Percentiles rank a stretch among this genome's conserved stretches.
These are phyloP conservation scores for Eurytoma californica DNA, from an alignment of 2,888 invertebrate species.

Conservation along the genomic window DNA sequence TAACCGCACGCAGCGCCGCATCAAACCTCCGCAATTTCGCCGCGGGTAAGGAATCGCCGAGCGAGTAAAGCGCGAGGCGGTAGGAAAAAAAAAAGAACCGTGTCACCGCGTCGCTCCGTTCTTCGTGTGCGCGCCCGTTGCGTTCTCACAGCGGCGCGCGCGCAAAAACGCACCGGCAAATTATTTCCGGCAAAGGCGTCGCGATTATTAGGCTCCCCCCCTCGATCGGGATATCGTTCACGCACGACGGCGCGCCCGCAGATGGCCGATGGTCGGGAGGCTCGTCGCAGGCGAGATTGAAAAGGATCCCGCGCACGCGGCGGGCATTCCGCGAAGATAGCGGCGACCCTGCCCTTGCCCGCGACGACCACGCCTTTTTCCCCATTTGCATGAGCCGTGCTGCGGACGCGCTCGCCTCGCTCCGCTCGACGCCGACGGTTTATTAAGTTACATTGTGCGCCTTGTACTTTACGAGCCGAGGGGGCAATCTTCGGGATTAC, in stretches of 20 bases:
- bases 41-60: too few species aligned
- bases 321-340: background rate
- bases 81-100: constrained; percentile 1
- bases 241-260: background rate
- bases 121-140: background rate
- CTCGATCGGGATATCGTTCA: background rate
- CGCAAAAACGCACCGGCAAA: constrained; percentile 18
- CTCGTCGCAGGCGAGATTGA: too few species aligned
- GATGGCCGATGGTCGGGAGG: too few species aligned
- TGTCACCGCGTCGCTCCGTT: constrained; percentile 22
- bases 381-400: too few species aligned
- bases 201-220: background rate
- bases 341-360: constrained; percentile 31
- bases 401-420: too few species aligned
- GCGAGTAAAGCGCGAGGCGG: background rate
- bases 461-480: background rate
- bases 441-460: constrained; percentile 20
- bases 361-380: constrained; percentile 15
- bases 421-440: background rate
- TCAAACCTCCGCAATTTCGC: constrained; percentile 17
- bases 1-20: background rate
- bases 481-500: too few species aligned
- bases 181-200: constrained; percentile 29
- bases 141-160: background rate
- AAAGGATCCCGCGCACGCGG: too few species aligned